Evolutionary conservation across 2,797 vertebrate species (phyloP).

Genomic region (Dicrostonyx torquatus): DNA sequence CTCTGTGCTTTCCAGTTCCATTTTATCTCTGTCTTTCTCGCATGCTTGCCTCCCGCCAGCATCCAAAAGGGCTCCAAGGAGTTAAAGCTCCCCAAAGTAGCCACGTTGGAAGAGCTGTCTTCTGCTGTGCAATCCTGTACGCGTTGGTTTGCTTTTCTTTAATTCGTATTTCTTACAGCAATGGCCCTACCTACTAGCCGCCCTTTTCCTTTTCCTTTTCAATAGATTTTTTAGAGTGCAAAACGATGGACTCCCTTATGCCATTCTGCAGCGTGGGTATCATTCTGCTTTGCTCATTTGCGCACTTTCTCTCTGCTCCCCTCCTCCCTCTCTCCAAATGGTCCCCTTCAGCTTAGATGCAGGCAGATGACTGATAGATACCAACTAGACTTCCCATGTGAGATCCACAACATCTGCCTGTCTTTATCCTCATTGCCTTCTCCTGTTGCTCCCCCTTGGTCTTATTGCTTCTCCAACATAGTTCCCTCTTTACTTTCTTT

Average conservation of each 20-base stretch:
- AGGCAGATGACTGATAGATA: not conserved
- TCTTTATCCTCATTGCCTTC: not conserved
- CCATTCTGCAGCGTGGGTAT: not conserved
- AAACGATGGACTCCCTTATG: not conserved
- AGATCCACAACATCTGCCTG: not conserved
- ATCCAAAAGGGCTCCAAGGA: not conserved
- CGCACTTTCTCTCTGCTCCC: not conserved
- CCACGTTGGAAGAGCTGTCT: not conserved
- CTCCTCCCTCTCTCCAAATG: too few relatives aligned
- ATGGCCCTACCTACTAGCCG: not conserved
- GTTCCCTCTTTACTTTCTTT: not conserved
- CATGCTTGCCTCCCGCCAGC: too few relatives aligned
- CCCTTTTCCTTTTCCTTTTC: not conserved
- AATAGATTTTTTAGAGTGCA: not conserved
- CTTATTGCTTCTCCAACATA: not conserved
- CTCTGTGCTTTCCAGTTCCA: not conserved
- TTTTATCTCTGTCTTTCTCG: not conserved
- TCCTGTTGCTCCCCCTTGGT: not conserved
- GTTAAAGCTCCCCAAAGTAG: not conserved
- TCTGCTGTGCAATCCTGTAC: not conserved
- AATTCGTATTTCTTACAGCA: not conserved
- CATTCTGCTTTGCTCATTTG: not conserved
- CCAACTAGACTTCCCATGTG: not conserved
- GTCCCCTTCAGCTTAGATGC: not conserved
- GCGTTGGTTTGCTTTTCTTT: not conserved